Conservation (phyloP, 2,797 vertebrate species). For the Artibeus jamaicensis region DNA sequence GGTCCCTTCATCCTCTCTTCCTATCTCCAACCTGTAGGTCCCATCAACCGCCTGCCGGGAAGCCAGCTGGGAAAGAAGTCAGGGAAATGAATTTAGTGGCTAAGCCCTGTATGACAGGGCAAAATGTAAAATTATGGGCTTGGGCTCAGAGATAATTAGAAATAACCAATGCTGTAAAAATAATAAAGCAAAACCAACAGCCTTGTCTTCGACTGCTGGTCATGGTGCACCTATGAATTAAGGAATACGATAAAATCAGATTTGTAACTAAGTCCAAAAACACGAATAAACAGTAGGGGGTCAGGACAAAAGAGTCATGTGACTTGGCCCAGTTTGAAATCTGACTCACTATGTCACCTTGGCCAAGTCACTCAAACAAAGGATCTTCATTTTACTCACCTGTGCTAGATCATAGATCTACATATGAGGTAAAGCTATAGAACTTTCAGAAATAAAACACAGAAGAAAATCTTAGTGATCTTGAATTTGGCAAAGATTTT, state of each 20-base stretch:
- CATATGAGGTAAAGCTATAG: neutral
- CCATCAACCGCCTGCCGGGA: neutral
- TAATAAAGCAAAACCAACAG: neutral
- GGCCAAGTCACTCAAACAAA: neutral
- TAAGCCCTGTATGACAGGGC: neutral
- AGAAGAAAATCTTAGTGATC: neutral
- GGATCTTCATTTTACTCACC: neutral
- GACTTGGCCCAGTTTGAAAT: neutral
- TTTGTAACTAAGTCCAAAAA: neutral
- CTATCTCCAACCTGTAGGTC: neutral
- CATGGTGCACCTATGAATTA: neutral
- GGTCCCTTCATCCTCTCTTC: neutral
- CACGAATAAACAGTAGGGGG: neutral
- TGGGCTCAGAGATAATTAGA: neutral
- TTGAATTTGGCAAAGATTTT: neutral
- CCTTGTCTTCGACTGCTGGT: neutral
- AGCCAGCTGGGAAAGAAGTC: neutral
- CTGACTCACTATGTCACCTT: neutral
- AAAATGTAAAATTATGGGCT: neutral
- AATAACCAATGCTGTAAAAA: neutral
- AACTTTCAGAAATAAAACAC: neutral
- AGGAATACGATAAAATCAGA: neutral
- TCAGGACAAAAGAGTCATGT: neutral
- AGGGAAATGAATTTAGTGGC: neutral
- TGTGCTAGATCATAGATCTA: neutral